Evolutionary conservation across 2,113 vertebrate species (phyloP).

Genomic region (Spilogale gracilis): DNA sequence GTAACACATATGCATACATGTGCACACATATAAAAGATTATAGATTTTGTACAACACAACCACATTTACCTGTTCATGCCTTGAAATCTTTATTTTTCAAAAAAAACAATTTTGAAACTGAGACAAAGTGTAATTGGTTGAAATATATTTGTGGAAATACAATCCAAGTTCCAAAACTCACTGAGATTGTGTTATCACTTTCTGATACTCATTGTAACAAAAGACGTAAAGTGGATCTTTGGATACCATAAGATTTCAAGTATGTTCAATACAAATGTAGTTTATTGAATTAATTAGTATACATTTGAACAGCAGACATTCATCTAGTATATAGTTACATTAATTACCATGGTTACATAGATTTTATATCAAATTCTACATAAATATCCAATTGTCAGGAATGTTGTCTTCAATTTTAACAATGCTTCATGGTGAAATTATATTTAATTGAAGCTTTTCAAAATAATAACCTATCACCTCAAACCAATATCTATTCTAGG

Average conservation of each 20-base stretch:
- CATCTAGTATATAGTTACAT: not conserved
- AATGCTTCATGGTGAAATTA: not conserved
- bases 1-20: not conserved
- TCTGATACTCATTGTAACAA: not conserved
- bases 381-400: not conserved
- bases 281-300: not conserved
- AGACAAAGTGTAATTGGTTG: not conserved
- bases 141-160: not conserved
- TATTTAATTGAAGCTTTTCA: not conserved
- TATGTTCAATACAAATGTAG: not conserved
- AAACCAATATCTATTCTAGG: not conserved
- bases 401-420: not conserved
- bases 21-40: not conserved
- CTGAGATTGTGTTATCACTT: not conserved
- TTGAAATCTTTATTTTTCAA: not conserved
- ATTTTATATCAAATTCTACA: not conserved
- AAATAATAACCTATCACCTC: not conserved
- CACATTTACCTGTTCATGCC: not conserved
- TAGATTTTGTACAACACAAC: not conserved
- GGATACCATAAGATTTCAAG: not conserved
- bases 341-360: not conserved
- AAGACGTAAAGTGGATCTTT: not conserved
- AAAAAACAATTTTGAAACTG: not conserved
- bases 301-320: not conserved
- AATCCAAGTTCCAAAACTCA: not conserved